Evolutionary conservation across 2,113 vertebrate species (phyloP).

Genomic region (Paradisaea rubra): DNA sequence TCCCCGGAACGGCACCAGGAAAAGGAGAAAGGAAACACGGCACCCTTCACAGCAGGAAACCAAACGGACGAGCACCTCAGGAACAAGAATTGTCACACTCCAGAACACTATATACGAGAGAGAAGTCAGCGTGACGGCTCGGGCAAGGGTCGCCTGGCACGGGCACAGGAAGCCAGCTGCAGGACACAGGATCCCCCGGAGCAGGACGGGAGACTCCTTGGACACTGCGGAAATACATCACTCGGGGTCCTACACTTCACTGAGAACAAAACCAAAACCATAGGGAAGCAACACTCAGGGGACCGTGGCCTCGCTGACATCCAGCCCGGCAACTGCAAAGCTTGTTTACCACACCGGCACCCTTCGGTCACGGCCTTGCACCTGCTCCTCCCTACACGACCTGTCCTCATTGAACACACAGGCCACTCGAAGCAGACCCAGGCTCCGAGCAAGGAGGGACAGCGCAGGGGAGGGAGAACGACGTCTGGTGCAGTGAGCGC

Average conservation of each 20-base stretch:
- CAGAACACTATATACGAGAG: constrained; percentile 40
- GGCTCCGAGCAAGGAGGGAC: not conserved
- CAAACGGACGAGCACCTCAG: constrained; percentile 47
- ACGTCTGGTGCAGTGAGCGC: not conserved
- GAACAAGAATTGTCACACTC: constrained; percentile 50
- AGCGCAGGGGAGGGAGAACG: not conserved
- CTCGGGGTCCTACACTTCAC: not conserved
- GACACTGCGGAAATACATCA: not conserved
- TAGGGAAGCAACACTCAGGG: not conserved
- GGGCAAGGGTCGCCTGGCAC: not conserved
- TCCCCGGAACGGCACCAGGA: not conserved
- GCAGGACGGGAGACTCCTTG: not conserved
- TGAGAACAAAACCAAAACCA: not conserved
- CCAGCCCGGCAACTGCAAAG: not conserved
- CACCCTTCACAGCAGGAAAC: constrained; percentile 61
- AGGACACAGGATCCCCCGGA: not conserved
- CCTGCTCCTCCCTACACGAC: accelerated
- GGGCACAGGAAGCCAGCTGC: not conserved
- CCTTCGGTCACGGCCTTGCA: not conserved
- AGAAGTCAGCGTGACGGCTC: not conserved
- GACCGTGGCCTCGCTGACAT: accelerated
- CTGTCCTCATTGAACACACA: accelerated
- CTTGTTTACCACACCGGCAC: accelerated
- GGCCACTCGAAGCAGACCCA: not conserved
- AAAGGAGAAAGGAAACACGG: constrained; percentile 29